Base-by-base conservation (phyloP, 1,140 invertebrate species). In the Drosophila arizonae region DNA sequence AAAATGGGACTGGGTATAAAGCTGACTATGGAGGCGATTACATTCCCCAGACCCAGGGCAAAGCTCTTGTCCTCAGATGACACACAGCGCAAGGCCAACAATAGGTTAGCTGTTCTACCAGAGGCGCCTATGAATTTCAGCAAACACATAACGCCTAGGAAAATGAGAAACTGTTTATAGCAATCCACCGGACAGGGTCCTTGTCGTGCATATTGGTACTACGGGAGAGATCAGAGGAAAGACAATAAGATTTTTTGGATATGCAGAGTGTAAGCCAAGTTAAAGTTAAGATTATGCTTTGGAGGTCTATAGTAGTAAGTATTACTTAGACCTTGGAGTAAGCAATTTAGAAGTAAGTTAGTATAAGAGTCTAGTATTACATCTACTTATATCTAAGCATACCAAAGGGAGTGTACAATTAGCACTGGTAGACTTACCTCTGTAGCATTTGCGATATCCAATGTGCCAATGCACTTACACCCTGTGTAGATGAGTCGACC, bases 1-100 rank as follows among this genome's bases (percentile, higher is more conserved):
- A 96, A 91, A 63, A 96, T 95, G n/a, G 95, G 95, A 48, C 94
- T 94, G 0, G 95, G 95, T 75, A 95, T 94, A 65, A 95, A 95
- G 10, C 94, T 93, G 17, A 95, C 93, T 4, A 95, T 79, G 45
- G 94, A 94, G 84, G 94, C 93, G 6, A 95, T 92, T 69, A 93
- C 94, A 39, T 95, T 82, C 36, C 93, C 93, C 68, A 95, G 93
- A 4, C 94, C 95, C 93, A 95, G 93, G 0, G 95, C 94, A 0
- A 95, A 94, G 6, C 95, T 92, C 82, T 95, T 95, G 77, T 95
- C 94, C 74, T 94, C 94, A 57, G 95, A 94, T 17, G 95, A 93
- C 1, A 95, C 94, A 72, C 95, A 95, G 84, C 93, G 94, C 1
- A 95, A 93, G 10, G 94, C 93, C 0, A 95, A 93, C 11, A 95